Percentiles rank a stretch among this genome's conserved stretches.
These are phyloP conservation scores for Bothrops jararaca DNA, from an alignment of 2,113 vertebrate genomes.

Conservation along the genomic window DNA sequence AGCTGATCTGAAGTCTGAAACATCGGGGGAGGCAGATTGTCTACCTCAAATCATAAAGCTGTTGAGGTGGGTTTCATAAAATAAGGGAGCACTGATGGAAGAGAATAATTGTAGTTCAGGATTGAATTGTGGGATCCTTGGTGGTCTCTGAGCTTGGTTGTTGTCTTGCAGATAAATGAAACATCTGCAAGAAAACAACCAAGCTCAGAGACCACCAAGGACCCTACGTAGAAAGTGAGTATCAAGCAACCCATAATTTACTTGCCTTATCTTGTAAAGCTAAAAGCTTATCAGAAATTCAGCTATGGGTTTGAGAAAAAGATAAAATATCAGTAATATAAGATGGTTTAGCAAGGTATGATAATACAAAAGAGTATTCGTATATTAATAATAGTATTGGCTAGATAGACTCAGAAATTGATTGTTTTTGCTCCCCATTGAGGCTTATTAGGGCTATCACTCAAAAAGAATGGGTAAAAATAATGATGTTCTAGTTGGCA, in stretches of 20 bases:
- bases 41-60: background rate
- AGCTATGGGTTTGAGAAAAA: background rate
- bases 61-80: background rate
- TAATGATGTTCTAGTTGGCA: slow-evolving; percentile 60
- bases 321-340: background rate
- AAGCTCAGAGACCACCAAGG: background rate
- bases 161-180: background rate
- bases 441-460: slow-evolving; percentile 47
- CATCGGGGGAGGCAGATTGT: background rate
- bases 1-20: background rate
- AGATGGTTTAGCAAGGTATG: background rate
- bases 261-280: background rate
- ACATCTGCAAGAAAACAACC: background rate
- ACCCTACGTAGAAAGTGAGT: background rate
- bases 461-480: slow-evolving; percentile 55
- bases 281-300: background rate
- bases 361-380: background rate
- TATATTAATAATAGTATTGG: background rate
- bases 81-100: background rate
- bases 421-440: slow-evolving; percentile 19
- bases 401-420: slow-evolving; percentile 15
- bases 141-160: background rate
- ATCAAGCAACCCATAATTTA: too few species aligned
- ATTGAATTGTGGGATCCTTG: background rate
- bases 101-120: background rate